Evolutionary conservation across 2,797 vertebrate species (phyloP).

Genomic region (Vultur gryphus): DNA sequence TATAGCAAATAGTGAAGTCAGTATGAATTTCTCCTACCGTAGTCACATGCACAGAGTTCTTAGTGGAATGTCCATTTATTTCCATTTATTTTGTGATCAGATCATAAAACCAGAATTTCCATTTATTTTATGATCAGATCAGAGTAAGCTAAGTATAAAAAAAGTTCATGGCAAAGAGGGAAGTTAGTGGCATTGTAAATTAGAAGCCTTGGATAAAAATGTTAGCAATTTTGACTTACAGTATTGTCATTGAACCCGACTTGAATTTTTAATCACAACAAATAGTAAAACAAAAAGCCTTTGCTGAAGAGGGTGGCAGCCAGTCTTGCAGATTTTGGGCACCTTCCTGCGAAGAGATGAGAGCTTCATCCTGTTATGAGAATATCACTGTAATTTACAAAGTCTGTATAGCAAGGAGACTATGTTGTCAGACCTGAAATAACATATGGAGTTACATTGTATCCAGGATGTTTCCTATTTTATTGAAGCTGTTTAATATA

Average conservation of each 20-base stretch:
- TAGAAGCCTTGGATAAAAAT: neutral
- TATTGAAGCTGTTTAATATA: neutral
- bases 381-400: neutral
- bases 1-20: neutral
- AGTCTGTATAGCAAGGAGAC: neutral
- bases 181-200: neutral
- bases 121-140: neutral
- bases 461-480: neutral
- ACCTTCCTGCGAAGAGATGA: neutral
- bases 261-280: neutral
- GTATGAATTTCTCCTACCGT: neutral
- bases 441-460: neutral
- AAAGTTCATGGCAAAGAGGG: neutral
- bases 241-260: neutral
- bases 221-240: neutral
- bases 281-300: neutral
- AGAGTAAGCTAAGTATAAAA: neutral
- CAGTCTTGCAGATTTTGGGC: neutral
- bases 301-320: neutral
- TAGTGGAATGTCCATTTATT: neutral
- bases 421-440: neutral
- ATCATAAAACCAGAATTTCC: neutral
- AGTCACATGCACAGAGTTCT: neutral
- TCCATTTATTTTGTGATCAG: neutral
- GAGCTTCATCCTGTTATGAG: neutral